Conservation (phyloP, 2,113 vertebrate genomes). For the Trinectes maculatus region DNA sequence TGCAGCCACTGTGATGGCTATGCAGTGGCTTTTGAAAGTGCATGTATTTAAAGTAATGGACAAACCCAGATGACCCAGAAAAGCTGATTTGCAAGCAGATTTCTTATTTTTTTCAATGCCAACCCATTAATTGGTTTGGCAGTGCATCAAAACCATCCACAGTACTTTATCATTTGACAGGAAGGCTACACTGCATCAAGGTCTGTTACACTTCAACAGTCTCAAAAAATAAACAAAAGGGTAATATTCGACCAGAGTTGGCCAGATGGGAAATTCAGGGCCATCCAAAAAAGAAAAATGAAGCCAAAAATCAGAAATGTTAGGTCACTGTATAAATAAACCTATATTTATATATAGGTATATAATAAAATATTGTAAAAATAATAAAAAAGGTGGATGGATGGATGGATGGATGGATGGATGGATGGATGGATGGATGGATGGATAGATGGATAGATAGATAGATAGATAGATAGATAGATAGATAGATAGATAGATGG, state of each 20-base stretch:
- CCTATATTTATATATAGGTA: too few relatives aligned
- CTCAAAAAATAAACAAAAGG: neutral
- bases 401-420: too few relatives aligned
- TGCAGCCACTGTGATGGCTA: slow-evolving; percentile 1
- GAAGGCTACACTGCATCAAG: neutral
- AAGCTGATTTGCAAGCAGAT: neutral
- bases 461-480: too few relatives aligned
- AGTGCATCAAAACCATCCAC: slow-evolving; percentile 8
- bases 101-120: neutral
- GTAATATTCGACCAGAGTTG: neutral
- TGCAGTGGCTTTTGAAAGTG: slow-evolving; percentile 6
- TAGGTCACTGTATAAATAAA: neutral
- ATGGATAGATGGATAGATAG: too few relatives aligned
- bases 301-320: neutral
- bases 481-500: too few relatives aligned
- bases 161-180: slow-evolving; percentile 2
- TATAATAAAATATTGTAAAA: too few relatives aligned
- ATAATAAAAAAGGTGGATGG: too few relatives aligned
- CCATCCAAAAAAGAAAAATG: neutral
- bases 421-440: too few relatives aligned
- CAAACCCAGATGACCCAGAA: slow-evolving; percentile 8
- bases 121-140: slow-evolving; percentile 10
- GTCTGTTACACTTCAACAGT: neutral
- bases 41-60: slow-evolving; percentile 16
- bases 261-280: neutral